phyloP scores from a whole-genome alignment of 2,797 vertebrate species.

The Martes flavigula region DNA sequence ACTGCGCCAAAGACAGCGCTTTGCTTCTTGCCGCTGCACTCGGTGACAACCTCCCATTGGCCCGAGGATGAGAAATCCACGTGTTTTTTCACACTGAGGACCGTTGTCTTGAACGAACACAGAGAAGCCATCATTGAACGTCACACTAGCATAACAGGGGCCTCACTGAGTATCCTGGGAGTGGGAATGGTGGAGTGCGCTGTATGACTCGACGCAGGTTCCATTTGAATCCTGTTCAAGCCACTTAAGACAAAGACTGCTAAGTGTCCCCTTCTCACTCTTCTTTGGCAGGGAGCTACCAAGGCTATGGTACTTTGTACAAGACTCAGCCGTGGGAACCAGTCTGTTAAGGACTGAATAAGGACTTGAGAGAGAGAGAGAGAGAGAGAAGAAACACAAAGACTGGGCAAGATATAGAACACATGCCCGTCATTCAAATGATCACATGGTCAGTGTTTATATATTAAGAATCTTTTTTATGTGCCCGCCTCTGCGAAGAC shows the following conservation, averaged over 20 bases:
- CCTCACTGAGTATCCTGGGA: not conserved
- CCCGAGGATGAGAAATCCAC: constrained; percentile 86
- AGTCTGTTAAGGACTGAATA: not conserved
- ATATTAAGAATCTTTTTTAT: not conserved
- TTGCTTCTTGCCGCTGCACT: constrained; percentile 82
- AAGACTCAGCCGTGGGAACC: not conserved
- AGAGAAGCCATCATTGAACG: not conserved
- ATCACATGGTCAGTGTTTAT: not conserved
- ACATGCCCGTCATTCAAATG: not conserved
- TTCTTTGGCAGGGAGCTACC: not conserved
- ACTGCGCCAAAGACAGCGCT: constrained; percentile 89
- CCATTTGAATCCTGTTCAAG: not conserved
- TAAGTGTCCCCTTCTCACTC: not conserved
- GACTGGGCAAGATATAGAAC: not conserved
- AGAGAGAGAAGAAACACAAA: not conserved
- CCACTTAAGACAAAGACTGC: not conserved
- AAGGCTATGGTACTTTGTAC: not conserved
- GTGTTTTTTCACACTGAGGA: constrained; percentile 84
- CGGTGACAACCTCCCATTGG: constrained; percentile 89
- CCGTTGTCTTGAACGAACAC: constrained; percentile 85
- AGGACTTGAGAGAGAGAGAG: not conserved
- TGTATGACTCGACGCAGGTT: not conserved
- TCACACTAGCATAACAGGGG: not conserved
- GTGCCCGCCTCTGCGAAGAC: not conserved
- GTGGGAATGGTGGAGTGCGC: not conserved